Percentiles rank a stretch among this genome's conserved stretches.
Evolutionary conservation across 2,888 invertebrate species (phyloP).

Genomic region (Ornithoptera alexandrae): DNA sequence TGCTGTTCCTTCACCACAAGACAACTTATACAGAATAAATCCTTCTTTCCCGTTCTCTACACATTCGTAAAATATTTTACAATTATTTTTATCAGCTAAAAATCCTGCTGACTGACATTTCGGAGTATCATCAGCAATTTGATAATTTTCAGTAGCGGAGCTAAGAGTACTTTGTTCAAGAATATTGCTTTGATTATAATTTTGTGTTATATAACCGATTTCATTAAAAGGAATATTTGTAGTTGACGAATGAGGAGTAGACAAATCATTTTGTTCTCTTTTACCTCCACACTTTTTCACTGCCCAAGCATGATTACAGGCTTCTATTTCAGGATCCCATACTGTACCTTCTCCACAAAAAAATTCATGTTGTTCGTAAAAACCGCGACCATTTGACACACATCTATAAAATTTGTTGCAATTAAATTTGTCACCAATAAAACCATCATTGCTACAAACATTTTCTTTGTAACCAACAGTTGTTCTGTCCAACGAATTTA

Average conservation of each 20-base stretch:
- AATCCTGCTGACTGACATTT: slow-evolving; percentile 82
- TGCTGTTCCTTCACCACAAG: slow-evolving; percentile 86
- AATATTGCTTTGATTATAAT: slow-evolving; percentile 30
- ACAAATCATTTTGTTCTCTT: slow-evolving; percentile 32
- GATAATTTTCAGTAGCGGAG: slow-evolving; percentile 29
- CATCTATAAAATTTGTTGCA: slow-evolving; percentile 89
- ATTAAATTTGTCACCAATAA: slow-evolving; percentile 83
- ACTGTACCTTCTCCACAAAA: slow-evolving; percentile 83
- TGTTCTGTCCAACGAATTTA: slow-evolving; percentile 10
- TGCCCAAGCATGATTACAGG: slow-evolving; percentile 66
- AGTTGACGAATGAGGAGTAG: slow-evolving; percentile 35
- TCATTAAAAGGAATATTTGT: slow-evolving; percentile 11
- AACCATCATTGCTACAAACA: slow-evolving; percentile 81
- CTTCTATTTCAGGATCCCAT: slow-evolving; percentile 78
- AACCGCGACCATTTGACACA: slow-evolving; percentile 78
- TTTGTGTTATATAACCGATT: slow-evolving; percentile 30
- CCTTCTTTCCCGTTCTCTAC: slow-evolving; percentile 81
- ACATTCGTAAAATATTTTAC: slow-evolving; percentile 88
- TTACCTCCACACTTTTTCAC: slow-evolving; percentile 46
- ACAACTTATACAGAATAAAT: slow-evolving; percentile 84
- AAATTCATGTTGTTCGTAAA: slow-evolving; percentile 81
- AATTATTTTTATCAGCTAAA: slow-evolving; percentile 83
- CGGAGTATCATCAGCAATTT: slow-evolving; percentile 2
- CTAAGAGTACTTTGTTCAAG: slow-evolving; percentile 29
- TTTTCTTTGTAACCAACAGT: slow-evolving; percentile 24